Conservation (phyloP, 2,113 vertebrate genomes). For the Ceuthmochares aereus region DNA sequence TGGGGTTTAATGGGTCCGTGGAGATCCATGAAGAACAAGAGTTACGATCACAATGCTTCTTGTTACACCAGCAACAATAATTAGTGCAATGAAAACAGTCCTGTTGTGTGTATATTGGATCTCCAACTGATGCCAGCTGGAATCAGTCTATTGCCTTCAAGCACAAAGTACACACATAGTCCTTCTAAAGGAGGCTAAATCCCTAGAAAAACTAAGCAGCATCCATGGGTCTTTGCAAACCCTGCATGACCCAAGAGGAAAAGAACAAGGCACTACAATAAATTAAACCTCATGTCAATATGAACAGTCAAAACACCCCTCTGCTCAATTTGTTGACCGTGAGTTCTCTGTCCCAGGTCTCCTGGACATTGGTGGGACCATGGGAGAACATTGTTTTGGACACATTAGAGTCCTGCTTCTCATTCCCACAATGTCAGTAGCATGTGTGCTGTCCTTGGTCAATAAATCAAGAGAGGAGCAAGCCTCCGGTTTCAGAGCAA, state of each 20-base stretch:
- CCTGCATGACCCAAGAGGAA: not conserved
- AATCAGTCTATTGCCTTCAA: not conserved
- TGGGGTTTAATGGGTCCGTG: not conserved
- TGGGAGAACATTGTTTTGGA: not conserved
- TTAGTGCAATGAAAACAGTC: not conserved
- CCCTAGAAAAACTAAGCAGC: not conserved
- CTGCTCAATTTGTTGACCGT: not conserved
- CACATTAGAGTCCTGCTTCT: not conserved
- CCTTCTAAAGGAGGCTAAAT: not conserved
- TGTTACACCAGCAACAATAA: not conserved
- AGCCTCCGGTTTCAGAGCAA: not conserved
- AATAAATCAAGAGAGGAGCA: not conserved
- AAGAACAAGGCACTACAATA: not conserved
- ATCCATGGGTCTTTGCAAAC: not conserved
- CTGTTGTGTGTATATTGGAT: not conserved
- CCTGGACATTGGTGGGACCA: not conserved
- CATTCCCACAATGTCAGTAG: not conserved
- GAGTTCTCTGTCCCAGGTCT: not conserved
- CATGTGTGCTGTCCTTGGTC: not conserved
- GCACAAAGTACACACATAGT: not conserved
- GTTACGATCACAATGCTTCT: not conserved
- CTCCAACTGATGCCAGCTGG: not conserved
- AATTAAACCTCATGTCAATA: not conserved
- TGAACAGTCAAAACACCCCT: not conserved
- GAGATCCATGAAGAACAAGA: not conserved